These are phyloP conservation scores for Siderastrea siderea DNA, from an alignment of 92 coral and sea anemone species.

Conservation along the genomic window DNA sequence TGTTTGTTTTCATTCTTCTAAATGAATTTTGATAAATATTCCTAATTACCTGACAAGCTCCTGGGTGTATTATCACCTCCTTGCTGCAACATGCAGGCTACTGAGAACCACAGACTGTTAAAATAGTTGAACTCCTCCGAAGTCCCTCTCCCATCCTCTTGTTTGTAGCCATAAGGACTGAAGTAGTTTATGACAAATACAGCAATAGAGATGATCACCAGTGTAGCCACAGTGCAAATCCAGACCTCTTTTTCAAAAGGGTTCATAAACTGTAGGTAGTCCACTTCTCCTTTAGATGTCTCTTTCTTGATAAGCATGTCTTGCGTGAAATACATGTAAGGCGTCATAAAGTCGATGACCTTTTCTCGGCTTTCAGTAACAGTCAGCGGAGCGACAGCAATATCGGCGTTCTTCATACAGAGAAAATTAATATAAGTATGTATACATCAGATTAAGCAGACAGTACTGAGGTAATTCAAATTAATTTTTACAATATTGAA, in stretches of 20 bases:
- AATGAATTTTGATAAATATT: too few species aligned
- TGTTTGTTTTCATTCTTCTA: too few species aligned
- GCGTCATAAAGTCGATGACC: slow-evolving; percentile 69
- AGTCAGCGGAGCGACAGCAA: slow-evolving; percentile 80
- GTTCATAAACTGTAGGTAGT: slow-evolving; percentile 81
- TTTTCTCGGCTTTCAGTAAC: slow-evolving; percentile 71
- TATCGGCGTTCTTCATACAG: slow-evolving; percentile 66
- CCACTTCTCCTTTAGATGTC: slow-evolving; percentile 22
- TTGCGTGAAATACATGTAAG: slow-evolving; percentile 83
- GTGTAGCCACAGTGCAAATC: slow-evolving; percentile 79
- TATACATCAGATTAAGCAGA: not conserved
- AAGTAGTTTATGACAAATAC: slow-evolving; percentile 69
- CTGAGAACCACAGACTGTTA: slow-evolving; percentile 87
- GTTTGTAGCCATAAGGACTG: slow-evolving; percentile 88
- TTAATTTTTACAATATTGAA: too few species aligned
- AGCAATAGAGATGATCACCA: slow-evolving; percentile 72
- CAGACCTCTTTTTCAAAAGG: slow-evolving; percentile 88
- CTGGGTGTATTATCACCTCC: slow-evolving; percentile 92
- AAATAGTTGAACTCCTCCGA: slow-evolving; percentile 79
- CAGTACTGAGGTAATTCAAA: too few species aligned
- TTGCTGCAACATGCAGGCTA: slow-evolving; percentile 88
- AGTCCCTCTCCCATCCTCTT: slow-evolving; percentile 68
- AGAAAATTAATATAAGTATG: not conserved
- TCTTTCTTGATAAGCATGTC: slow-evolving; percentile 72
- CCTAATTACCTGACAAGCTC: slow-evolving; percentile 74